These are phyloP conservation scores for Clarias batrachus DNA, from an alignment of 2,113 vertebrate species.

Conservation along the genomic window DNA sequence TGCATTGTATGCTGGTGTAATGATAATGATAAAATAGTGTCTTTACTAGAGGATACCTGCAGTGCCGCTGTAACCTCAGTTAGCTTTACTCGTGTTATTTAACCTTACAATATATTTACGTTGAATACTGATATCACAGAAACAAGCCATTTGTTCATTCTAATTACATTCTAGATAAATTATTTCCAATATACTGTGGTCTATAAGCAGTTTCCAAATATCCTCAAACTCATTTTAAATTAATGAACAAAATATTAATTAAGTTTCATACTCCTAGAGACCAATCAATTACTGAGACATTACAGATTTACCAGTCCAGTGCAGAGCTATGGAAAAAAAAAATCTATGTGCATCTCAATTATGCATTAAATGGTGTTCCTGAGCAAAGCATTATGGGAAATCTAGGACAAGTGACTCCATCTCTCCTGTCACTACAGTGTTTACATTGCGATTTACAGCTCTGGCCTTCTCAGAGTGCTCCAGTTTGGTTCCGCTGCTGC, in stretches of 20 bases:
- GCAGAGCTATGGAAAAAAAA: neutral
- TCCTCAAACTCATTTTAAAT: neutral
- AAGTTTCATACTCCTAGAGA: neutral
- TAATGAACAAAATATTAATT: neutral
- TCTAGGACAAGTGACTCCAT: neutral
- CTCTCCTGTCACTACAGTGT: neutral
- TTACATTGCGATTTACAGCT: slow-evolving; percentile 42
- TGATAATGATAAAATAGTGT: no score
- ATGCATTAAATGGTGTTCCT: slow-evolving; percentile 8
- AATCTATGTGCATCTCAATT: neutral
- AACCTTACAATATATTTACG: neutral
- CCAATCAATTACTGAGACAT: neutral
- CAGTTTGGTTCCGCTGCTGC: slow-evolving; percentile 4
- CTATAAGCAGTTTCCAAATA: neutral
- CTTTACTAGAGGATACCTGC: no score
- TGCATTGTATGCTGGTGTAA: no score
- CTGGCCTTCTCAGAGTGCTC: neutral
- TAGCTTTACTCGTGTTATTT: neutral
- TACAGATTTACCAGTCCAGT: neutral
- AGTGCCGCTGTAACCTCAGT: no score
- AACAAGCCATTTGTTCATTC: no score
- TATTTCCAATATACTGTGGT: neutral
- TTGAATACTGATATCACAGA: neutral
- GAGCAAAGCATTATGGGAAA: slow-evolving; percentile 5
- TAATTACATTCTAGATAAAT: neutral